phyloP scores from a whole-genome alignment of 2,113 vertebrate genomes.

The Hucho hucho region DNA sequence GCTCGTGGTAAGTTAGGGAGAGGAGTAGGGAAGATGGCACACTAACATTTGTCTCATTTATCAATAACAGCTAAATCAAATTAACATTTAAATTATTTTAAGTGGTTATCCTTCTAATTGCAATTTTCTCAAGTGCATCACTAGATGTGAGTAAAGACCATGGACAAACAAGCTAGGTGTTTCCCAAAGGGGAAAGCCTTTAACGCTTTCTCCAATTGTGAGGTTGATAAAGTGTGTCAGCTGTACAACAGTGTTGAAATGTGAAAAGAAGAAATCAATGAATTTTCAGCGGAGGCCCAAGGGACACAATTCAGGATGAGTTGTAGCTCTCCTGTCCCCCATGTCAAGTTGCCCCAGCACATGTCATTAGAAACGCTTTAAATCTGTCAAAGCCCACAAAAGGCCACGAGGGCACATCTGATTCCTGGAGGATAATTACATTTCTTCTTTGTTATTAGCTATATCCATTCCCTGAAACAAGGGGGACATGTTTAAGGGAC shows the following conservation, averaged over 20 bases:
- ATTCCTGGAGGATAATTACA: conserved; percentile 53
- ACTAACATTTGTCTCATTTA: not conserved
- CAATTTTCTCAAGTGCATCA: too few species aligned
- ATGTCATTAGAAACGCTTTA: conserved; percentile 62
- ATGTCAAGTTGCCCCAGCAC: conserved; percentile 47
- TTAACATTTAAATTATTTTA: too few species aligned
- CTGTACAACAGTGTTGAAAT: not conserved
- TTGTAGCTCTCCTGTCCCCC: conserved; percentile 31
- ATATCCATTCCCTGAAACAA: conserved; percentile 46
- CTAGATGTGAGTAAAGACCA: not conserved
- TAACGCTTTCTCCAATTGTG: not conserved
- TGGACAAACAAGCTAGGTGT: not conserved
- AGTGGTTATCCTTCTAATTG: too few species aligned
- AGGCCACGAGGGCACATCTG: conserved; percentile 43
- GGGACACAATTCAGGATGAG: conserved; percentile 51
- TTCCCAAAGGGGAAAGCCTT: not conserved
- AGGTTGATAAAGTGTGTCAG: not conserved
- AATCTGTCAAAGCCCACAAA: conserved; percentile 58
- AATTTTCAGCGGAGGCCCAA: conserved; percentile 43
- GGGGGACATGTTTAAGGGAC: conserved; percentile 46
- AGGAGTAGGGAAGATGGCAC: not conserved
- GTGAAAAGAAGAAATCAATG: conserved; percentile 33
- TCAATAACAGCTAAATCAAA: too few species aligned
- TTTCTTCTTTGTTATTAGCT: conserved; percentile 41
- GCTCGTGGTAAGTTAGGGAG: conserved; percentile 31